phyloP scores from a whole-genome alignment of 2,797 vertebrate genomes.

The Sebastes nivosus region DNA sequence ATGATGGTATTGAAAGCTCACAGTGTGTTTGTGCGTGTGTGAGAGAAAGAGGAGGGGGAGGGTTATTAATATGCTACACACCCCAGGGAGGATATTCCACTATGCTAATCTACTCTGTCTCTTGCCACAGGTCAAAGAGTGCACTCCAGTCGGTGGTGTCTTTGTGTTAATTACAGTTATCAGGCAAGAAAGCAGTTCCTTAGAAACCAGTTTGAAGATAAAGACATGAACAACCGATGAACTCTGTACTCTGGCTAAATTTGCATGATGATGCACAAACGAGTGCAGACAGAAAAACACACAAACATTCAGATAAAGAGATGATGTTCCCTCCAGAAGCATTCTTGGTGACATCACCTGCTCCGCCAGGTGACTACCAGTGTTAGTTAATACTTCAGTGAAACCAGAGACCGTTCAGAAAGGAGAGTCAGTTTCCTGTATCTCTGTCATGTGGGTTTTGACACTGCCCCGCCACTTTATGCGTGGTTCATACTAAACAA shows the following conservation, averaged over 20 bases:
- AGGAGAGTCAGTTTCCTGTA: no score
- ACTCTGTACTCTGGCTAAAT: background rate
- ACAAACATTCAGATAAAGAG: background rate
- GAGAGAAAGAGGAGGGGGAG: background rate
- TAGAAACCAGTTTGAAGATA: background rate
- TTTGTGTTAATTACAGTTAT: slow-evolving; percentile 37
- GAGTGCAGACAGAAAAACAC: background rate
- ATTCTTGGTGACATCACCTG: background rate
- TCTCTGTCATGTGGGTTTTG: no score
- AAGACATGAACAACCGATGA: background rate
- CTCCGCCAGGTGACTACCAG: background rate
- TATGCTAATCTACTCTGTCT: background rate
- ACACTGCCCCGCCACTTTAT: no score
- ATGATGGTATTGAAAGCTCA: background rate
- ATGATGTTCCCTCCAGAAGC: background rate
- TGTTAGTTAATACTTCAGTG: no score
- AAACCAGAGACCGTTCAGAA: no score
- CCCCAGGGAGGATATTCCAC: background rate
- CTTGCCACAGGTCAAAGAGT: slow-evolving; percentile 24
- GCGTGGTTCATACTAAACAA: no score
- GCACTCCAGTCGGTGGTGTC: background rate
- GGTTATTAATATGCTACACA: slow-evolving; percentile 19
- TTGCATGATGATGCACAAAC: background rate
- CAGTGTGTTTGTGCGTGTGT: background rate
- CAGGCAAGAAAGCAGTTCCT: background rate